Evolutionary conservation across 1,140 invertebrate species (phyloP).

Genomic region (Pogonomyrmex californicus): DNA sequence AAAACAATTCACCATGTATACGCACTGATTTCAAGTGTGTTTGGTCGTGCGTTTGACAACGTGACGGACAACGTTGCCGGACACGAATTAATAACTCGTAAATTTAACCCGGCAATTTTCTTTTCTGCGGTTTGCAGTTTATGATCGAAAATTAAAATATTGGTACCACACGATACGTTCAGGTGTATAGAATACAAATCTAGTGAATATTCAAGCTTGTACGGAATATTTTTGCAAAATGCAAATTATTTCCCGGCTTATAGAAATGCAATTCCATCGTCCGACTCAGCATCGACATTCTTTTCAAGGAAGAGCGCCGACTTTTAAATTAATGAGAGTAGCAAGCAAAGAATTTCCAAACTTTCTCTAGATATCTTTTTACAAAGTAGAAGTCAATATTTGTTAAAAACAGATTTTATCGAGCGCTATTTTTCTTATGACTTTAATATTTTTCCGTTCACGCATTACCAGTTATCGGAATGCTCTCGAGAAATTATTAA

Average conservation of each 20-base stretch:
- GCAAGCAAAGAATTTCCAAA: not conserved
- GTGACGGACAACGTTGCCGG: constrained; percentile 38
- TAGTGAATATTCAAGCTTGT: constrained; percentile 19
- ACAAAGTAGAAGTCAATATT: not conserved
- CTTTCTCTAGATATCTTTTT: not conserved
- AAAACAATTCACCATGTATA: constrained; percentile 32
- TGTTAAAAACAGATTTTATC: not conserved
- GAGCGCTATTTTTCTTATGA: not conserved
- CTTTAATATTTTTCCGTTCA: not conserved
- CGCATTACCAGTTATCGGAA: not conserved
- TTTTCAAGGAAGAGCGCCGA: not conserved
- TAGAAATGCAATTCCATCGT: not conserved
- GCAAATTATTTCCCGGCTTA: not conserved
- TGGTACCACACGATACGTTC: not conserved
- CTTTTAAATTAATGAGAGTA: not conserved
- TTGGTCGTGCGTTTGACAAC: constrained; percentile 47
- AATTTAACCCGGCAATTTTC: constrained; percentile 39
- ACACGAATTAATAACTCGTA: constrained; percentile 49
- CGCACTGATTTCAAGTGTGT: constrained; percentile 14
- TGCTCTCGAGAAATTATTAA: constrained; percentile 20
- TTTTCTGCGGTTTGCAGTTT: constrained; percentile 38
- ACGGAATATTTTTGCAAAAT: constrained; percentile 4
- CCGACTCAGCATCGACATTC: constrained; percentile 6
- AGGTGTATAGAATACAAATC: not conserved
- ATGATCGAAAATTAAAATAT: constrained; percentile 40